Evolutionary conservation across 2,888 invertebrate species (phyloP).

Genomic region (Beris morrisii): DNA sequence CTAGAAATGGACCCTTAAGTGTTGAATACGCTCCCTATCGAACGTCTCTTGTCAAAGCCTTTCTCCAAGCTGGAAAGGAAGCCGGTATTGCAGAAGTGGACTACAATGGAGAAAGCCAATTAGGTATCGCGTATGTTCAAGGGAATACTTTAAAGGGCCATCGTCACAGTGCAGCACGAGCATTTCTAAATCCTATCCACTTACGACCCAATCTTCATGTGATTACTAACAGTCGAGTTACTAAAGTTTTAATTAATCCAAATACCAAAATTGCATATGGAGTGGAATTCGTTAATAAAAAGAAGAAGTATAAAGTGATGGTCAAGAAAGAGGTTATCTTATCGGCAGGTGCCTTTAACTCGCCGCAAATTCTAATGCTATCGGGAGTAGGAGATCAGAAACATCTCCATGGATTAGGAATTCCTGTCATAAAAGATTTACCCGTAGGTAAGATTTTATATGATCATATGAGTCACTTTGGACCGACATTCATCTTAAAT

Average conservation of each 20-base stretch:
- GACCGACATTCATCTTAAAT: constrained; percentile 52
- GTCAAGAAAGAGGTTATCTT: constrained; percentile 78
- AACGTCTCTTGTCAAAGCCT: constrained; percentile 58
- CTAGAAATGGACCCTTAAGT: constrained; percentile 61
- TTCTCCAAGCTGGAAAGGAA: constrained; percentile 63
- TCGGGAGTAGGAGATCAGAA: constrained; percentile 69
- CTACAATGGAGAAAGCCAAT: constrained; percentile 63
- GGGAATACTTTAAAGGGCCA: constrained; percentile 60
- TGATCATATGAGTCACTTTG: constrained; percentile 58
- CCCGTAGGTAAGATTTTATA: constrained; percentile 67
- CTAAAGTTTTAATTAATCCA: constrained; percentile 66
- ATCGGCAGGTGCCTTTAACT: constrained; percentile 83
- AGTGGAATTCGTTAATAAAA: constrained; percentile 65
- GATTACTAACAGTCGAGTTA: constrained; percentile 63
- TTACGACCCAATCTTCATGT: constrained; percentile 67
- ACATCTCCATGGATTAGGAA: constrained; percentile 59
- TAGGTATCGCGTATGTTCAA: constrained; percentile 67
- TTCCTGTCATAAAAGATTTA: constrained; percentile 63
- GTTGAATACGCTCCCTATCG: constrained; percentile 62
- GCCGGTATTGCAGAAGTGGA: constrained; percentile 67
- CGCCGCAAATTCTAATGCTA: constrained; percentile 87
- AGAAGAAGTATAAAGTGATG: constrained; percentile 56
- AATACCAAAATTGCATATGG: constrained; percentile 67
- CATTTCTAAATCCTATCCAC: constrained; percentile 63
- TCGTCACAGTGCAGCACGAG: constrained; percentile 65